Conservation (phyloP, 2,888 invertebrate species). For the Cloeon dipterum region DNA sequence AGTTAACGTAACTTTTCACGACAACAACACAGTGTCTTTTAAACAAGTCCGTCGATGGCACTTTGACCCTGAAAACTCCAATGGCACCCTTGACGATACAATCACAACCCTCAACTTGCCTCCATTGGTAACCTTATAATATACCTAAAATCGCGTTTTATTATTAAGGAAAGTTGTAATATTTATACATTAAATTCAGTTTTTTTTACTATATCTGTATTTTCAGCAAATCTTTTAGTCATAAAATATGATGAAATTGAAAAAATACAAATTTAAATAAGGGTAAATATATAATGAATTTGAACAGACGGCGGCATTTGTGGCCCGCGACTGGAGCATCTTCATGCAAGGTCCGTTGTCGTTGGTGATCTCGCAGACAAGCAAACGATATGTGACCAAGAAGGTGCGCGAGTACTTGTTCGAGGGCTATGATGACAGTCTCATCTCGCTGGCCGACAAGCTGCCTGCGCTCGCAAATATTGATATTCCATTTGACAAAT, state of each 20-base stretch:
- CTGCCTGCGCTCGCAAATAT: conserved; percentile 25
- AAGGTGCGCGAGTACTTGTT: conserved; percentile 47
- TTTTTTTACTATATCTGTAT: too few relatives aligned
- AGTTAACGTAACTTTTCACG: conserved; percentile 4
- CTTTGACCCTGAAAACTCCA: conserved; percentile 1
- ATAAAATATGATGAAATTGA: too few relatives aligned
- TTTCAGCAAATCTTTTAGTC: too few relatives aligned
- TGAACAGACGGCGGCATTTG: conserved; percentile 34
- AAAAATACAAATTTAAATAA: too few relatives aligned
- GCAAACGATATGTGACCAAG: conserved; percentile 32
- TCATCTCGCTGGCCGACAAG: conserved; percentile 39
- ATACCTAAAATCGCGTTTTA: too few relatives aligned
- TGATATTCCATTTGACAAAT: conserved; percentile 40
- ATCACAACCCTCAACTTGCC: conserved; percentile 4
- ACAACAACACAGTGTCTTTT: conserved; percentile 4
- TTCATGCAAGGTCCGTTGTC: conserved; percentile 9
- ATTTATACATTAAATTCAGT: too few relatives aligned
- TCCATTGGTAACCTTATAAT: conserved; percentile 3
- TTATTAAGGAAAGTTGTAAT: neutral
- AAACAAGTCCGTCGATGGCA: conserved; percentile 3
- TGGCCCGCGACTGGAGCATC: conserved; percentile 30
- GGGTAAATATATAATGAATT: too few relatives aligned
- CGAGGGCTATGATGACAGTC: conserved; percentile 52
- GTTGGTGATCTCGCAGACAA: conserved; percentile 23
- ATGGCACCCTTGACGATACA: conserved; percentile 2